Base-by-base conservation (phyloP, 2,888 invertebrate genomes). In the Epistrophella euchroma region DNA sequence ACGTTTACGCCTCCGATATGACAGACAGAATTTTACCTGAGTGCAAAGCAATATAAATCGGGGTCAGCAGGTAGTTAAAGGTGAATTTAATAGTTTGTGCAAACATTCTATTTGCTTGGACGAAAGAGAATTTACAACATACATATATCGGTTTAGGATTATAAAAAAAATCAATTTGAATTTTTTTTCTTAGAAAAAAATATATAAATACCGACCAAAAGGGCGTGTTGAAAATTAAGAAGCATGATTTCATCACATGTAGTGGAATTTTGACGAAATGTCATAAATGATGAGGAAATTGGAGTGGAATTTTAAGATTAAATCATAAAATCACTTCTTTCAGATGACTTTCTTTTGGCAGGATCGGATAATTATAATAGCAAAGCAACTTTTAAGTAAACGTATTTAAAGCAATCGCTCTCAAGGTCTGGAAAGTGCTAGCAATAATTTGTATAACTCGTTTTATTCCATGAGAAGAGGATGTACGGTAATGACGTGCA, bases 51-150 rank as follows among this genome's bases (percentile, higher is more conserved):
- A 37, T 58, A 25, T 15, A 28, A 28, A 28, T 37, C 58, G 4
- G 2, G 7, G 22, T 19, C 17, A 35, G 17, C 37, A 60, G 60
- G 60, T 60, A 60, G 37, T 22, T 22, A 17, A 13, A 11, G 22
- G 15, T 9, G 15, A 9, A 22, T 22, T 37, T 22, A 0, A 60
- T 22, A 15, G 11, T 60, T 74, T 78, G 74, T 74, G 62, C 74
- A 77, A 83, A 68, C 73, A 77, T 55, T 50, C 2, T 25, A 37
- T 2, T 45, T 64, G 28, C 28, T 28, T 45, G 2, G 22, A 1
- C 10, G 4, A 10, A 19, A 45, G 17, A 45, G 6, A 50, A 52
- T 15, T 25, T 52, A 6, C n/a, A n/a, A n/a, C n/a, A n/a, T n/a
- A n/a, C n/a, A n/a, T n/a, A n/a, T n/a, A n/a, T n/a, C n/a, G n/a